These are phyloP conservation scores for Chymomyza fuscimana DNA, from an alignment of 2,888 invertebrate genomes.

Conservation along the genomic window DNA sequence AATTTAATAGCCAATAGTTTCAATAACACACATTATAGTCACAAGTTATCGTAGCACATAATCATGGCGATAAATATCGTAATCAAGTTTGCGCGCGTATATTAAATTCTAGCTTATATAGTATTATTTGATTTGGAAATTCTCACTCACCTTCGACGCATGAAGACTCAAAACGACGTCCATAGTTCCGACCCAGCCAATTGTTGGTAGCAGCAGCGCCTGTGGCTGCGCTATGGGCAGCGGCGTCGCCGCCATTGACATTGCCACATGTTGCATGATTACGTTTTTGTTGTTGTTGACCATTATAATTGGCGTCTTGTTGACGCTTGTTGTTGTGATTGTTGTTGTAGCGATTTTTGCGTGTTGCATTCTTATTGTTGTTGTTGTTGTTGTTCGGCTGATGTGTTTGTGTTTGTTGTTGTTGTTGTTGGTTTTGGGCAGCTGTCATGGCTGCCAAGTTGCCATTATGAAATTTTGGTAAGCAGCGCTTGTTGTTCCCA, in stretches of 20 bases:
- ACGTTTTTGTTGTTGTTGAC: constrained; percentile 36
- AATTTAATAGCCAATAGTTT: too few relatives aligned
- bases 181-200: constrained; percentile 56
- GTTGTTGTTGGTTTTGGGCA: constrained; percentile 8
- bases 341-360: constrained; percentile 46
- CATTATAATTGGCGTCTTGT: constrained; percentile 29
- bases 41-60: too few relatives aligned
- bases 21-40: too few relatives aligned
- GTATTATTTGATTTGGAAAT: too few relatives aligned
- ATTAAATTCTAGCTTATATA: too few relatives aligned
- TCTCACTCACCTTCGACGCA: constrained; percentile 70
- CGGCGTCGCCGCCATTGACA: constrained; percentile 1
- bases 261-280: constrained; percentile 8
- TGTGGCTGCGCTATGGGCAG: constrained; percentile 4
- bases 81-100: too few relatives aligned
- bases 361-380: constrained; percentile 22
- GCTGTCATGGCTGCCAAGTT: constrained; percentile 32
- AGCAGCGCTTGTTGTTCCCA: constrained; percentile 39
- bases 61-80: too few relatives aligned
- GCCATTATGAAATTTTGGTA: constrained; percentile 41
- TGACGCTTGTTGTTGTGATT: constrained; percentile 42
- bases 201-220: constrained; percentile 10
- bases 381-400: constrained; percentile 17
- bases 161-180: constrained; percentile 68
- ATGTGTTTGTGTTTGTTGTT: constrained; percentile 26